These are phyloP conservation scores for Vidua chalybeata DNA, from an alignment of 2,113 vertebrate species.

Conservation along the genomic window DNA sequence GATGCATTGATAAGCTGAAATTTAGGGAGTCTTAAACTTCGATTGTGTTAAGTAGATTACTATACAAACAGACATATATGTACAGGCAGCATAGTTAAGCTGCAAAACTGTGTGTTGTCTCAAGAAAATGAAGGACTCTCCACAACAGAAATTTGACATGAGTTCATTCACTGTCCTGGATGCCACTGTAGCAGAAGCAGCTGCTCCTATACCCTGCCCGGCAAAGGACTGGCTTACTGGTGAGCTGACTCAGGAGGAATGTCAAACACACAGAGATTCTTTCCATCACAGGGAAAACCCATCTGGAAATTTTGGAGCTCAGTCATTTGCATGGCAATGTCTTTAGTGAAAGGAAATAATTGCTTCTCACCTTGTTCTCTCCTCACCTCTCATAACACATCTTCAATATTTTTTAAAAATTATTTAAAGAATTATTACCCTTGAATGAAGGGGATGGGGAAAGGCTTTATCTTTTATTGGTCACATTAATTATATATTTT, in stretches of 20 bases:
- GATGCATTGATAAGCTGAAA: not conserved
- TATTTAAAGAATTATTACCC: not conserved
- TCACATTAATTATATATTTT: not conserved
- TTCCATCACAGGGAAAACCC: not conserved
- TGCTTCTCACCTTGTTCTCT: not conserved
- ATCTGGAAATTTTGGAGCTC: not conserved
- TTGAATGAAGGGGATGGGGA: not conserved
- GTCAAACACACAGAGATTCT: fast-evolving
- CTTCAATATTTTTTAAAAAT: not conserved
- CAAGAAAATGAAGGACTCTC: not conserved
- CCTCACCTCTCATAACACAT: not conserved
- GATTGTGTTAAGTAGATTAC: not conserved
- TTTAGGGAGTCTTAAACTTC: not conserved
- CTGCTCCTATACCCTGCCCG: fast-evolving
- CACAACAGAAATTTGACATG: not conserved
- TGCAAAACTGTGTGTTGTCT: not conserved
- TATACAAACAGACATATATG: not conserved
- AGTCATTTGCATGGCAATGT: not conserved
- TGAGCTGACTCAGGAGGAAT: not conserved
- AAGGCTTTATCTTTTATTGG: not conserved
- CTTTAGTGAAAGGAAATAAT: not conserved
- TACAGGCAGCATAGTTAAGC: not conserved
- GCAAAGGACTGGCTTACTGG: not conserved
- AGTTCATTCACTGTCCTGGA: not conserved
- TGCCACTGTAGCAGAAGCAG: not conserved